Conservation (phyloP, 2,888 invertebrate species). For the Zele albiditarsus region DNA sequence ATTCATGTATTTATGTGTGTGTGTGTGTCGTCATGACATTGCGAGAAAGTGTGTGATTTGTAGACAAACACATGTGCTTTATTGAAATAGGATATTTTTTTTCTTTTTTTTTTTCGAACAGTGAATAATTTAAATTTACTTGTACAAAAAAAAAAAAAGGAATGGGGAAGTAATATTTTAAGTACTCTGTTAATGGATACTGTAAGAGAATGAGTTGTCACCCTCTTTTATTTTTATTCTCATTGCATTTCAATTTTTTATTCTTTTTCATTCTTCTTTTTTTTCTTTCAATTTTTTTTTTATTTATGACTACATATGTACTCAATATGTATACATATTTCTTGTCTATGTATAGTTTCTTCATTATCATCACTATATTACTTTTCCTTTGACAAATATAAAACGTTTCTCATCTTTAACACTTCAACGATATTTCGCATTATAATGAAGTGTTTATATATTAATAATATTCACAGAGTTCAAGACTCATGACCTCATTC, state of each 20-base stretch:
- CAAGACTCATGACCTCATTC: conserved; percentile 4
- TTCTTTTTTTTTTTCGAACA: background rate
- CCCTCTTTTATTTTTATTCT: background rate
- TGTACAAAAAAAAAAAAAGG: too few species aligned
- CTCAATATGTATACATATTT: background rate
- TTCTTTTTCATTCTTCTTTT: background rate
- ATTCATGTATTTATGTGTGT: background rate
- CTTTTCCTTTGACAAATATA: conserved; percentile 1
- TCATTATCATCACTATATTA: conserved; percentile 9
- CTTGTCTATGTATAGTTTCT: background rate
- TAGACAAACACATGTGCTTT: background rate
- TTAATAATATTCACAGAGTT: background rate
- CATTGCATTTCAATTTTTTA: background rate
- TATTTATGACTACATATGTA: background rate
- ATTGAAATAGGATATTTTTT: background rate
- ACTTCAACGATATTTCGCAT: background rate
- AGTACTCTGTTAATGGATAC: background rate
- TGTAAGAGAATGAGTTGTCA: background rate
- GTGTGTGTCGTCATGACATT: background rate
- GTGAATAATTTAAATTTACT: too few species aligned
- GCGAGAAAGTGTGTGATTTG: conserved; percentile 5
- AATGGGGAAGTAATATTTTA: background rate
- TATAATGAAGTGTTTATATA: conserved; percentile 7
- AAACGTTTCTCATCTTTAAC: background rate
- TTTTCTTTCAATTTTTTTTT: background rate